Evolutionary conservation across 2,888 invertebrate species (phyloP), one percentile per base, ranked within the genome.

Genomic region (Pinctada fucata): DNA sequence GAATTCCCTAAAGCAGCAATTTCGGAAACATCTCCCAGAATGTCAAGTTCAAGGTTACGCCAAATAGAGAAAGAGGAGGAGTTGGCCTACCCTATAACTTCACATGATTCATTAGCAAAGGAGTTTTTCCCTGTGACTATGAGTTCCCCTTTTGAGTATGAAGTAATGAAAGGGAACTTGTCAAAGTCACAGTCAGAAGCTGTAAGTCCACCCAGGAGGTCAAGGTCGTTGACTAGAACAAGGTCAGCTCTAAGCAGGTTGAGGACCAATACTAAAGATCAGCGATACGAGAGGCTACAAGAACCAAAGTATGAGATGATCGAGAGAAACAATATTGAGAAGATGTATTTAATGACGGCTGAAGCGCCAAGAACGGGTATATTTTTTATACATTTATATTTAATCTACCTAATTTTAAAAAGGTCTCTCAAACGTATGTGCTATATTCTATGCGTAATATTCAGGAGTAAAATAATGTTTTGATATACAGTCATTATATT

Each of bases 291-390:
- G 4, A 71, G 48, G 65, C 31, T 71, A 2, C 13, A 65, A 31
- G 65, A 75, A 52, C 50, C n/a, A 58, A 64, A 64, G 3, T 74
- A 63, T 48, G n/a, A 47, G 79, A 81, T 67, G 76, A 80, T 68
- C 51, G 85, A 10, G 81, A 87, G 47, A 31, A 78, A 80, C 64
- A 75, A 81, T 66, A 68, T 85, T 2, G 84, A 87, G n/a, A 84
- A 82, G 76, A 63, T 85, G 68, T 86, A 85, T 74, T 76, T 86
- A 10, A 83, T 84, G 77, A 78, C 84, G 13, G 79, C 79, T 8
- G 85, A 86, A 58, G 86, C 86, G 8, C 87, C 87, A 16, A 68
- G 67, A 51, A 87, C 79, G 79, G 84, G 86, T 85, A 80, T 78
- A 66, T 67, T 50, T 16, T 49, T 51, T 75, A 31, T 63, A 31